Evolutionary conservation across 2,888 invertebrate genomes (phyloP), one percentile per base, ranked within the genome.

Genomic region (Augiades crinisus): DNA sequence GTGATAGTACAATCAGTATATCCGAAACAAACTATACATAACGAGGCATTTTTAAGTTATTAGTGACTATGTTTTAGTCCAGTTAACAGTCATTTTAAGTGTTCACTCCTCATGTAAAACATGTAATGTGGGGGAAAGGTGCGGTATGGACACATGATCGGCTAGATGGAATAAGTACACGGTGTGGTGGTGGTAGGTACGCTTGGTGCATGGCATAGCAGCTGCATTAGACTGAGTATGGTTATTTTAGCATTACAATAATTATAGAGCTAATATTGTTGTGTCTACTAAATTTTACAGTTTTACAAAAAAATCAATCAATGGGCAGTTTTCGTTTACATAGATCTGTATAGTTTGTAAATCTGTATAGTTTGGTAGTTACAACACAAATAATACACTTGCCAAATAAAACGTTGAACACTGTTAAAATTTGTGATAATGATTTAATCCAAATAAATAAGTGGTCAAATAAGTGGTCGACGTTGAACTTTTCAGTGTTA

Each of bases 121-220:
- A 38, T 10, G 10, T 12, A 31, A 30, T n/a, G 22, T 40, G 14
- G 12, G 47, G 31, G 36, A 5, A 21, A 24, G 22, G 40, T 38
- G 10, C 13, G 8, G 33, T 13, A n/a, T n/a, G n/a, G n/a, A n/a
- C n/a, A n/a, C n/a, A n/a, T n/a, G 33, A 8, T 13, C 41, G 13
- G 14, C 2, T n/a, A 10, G 7, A 21, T 12, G 33, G 31, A 2
- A 13, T 17, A 14, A 22, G n/a, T 12, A 17, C 8, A 7, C 7
- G 5, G 10, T 8, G n/a, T 12, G 43, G 19, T 44, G 50, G 37
- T 52, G 49, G 45, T 45, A 52, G 55, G 53, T 47, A 37, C 21
- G 54, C 57, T 57, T 37, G 17, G 50, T 36, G 43, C 30, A 51
- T 51, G 50, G 21, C 37, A 17, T 24, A 16, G 19, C 7, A 16